Conservation (phyloP, 2,113 vertebrate genomes). For the Oncorhynchus tshawytscha region DNA sequence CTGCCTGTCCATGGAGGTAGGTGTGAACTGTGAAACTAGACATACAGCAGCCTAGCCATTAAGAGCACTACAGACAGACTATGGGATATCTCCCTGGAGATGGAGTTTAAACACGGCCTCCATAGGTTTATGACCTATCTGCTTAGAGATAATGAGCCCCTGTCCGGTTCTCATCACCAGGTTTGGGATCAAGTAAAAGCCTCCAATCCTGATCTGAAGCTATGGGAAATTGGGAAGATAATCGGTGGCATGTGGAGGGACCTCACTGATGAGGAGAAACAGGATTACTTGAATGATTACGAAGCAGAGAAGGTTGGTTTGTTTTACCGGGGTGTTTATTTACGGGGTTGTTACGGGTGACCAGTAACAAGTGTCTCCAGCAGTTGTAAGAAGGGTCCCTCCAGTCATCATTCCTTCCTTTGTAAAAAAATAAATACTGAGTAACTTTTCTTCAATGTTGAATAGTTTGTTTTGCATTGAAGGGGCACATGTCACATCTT, state of each 20-base stretch:
- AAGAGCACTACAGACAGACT: too few species aligned
- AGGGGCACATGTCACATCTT: background rate
- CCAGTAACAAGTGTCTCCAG: constrained; percentile 48
- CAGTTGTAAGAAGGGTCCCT: constrained; percentile 54
- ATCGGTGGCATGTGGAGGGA: constrained; percentile 99
- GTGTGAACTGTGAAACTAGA: constrained; percentile 25
- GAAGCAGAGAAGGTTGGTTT: constrained; percentile 99
- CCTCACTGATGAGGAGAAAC: constrained; percentile 99
- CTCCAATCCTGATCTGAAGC: constrained; percentile 99
- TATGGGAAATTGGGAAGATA: constrained; percentile 99
- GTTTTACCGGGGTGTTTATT: constrained; percentile 55
- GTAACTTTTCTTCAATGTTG: constrained; percentile 40
- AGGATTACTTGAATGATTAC: constrained; percentile 99
- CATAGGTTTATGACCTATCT: constrained; percentile 75
- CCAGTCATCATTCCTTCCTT: constrained; percentile 56
- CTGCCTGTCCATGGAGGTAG: constrained; percentile 30
- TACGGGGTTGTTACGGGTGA: constrained; percentile 43
- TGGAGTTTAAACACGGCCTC: constrained; percentile 70
- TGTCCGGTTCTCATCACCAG: constrained; percentile 83
- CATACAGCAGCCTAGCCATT: constrained; percentile 1
- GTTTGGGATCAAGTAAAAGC: constrained; percentile 99
- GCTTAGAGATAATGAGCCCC: constrained; percentile 70
- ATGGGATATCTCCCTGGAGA: constrained; percentile 38
- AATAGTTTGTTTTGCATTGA: background rate
- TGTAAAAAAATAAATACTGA: constrained; percentile 31